These are phyloP conservation scores for Rhodinocichla rosea DNA, from an alignment of 2,113 vertebrate genomes.

Conservation along the genomic window DNA sequence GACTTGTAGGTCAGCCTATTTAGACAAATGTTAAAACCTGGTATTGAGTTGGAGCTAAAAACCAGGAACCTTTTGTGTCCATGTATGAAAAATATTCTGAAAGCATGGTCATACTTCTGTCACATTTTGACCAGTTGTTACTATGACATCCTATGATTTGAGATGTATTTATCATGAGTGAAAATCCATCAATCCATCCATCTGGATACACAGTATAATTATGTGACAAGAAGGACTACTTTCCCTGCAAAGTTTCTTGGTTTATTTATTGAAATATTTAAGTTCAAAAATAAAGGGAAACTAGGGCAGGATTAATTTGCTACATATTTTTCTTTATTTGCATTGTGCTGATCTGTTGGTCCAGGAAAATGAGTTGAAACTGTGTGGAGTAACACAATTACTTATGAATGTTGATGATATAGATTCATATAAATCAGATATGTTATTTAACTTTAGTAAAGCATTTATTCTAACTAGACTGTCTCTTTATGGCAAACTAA, in stretches of 20 bases:
- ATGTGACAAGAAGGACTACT: neutral
- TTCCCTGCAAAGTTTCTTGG: neutral
- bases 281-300: neutral
- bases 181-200: neutral
- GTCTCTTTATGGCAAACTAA: neutral
- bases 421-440: neutral
- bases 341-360: neutral
- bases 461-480: neutral
- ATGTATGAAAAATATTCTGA: neutral
- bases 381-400: neutral
- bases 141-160: neutral
- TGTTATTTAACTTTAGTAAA: neutral
- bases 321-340: neutral
- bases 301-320: neutral
- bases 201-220: neutral
- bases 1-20: neutral
- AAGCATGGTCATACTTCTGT: neutral
- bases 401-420: neutral
- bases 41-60: neutral
- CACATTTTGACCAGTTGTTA: neutral
- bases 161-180: neutral
- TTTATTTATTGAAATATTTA: neutral
- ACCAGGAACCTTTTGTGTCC: neutral
- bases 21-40: neutral
- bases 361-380: neutral